These are phyloP conservation scores for Drosophila nikananu DNA, from an alignment of 1,140 invertebrate genomes.

Conservation along the genomic window DNA sequence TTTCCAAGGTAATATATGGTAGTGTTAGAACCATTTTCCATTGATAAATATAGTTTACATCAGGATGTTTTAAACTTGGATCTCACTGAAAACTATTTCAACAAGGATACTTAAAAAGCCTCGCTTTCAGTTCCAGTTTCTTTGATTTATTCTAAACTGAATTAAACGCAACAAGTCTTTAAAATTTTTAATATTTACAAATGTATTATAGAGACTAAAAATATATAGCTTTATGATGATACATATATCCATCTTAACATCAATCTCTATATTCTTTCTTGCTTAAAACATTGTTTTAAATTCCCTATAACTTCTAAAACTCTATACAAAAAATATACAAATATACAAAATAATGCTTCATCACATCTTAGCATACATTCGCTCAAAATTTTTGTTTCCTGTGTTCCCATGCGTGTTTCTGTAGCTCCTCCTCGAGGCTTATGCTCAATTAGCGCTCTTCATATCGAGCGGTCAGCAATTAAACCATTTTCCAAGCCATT, in stretches of 20 bases:
- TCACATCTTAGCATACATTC: no score
- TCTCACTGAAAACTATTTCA: neutral
- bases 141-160: no score
- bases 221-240: neutral
- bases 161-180: no score
- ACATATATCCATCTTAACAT: no score
- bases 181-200: no score
- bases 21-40: neutral
- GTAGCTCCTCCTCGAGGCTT: constrained; percentile 40
- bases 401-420: constrained; percentile 25
- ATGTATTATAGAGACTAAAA: neutral
- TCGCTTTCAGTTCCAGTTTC: no score
- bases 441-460: constrained; percentile 77
- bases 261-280: no score
- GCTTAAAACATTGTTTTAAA: neutral
- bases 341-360: no score
- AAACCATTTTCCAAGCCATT: constrained; percentile 79
- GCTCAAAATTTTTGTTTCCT: neutral
- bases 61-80: accelerated
- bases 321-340: no score
- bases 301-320: no score
- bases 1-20: neutral
- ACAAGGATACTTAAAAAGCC: neutral
- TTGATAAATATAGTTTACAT: no score
- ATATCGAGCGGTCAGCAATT: constrained; percentile 71